Conservation (phyloP, 2,797 vertebrate species). For the Etheostoma perlongum region DNA sequence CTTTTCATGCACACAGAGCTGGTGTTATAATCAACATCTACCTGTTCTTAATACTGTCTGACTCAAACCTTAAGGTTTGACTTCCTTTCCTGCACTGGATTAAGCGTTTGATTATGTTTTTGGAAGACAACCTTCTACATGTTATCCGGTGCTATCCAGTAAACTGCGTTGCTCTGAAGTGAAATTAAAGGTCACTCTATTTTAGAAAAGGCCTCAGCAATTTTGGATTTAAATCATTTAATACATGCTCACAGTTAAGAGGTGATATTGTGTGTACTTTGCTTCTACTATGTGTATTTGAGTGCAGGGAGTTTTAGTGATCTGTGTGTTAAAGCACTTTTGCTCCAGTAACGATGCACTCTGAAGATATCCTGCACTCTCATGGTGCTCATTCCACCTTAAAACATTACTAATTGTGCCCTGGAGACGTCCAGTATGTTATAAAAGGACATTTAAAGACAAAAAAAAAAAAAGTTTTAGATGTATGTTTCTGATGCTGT, state of each 20-base stretch:
- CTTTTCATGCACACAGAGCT: background rate
- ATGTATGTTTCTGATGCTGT: background rate
- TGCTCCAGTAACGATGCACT: no score
- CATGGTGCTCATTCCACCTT: no score
- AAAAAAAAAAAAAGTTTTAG: background rate
- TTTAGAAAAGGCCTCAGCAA: background rate
- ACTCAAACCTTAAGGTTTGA: no score
- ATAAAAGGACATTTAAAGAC: background rate
- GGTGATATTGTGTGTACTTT: background rate
- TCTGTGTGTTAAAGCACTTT: no score
- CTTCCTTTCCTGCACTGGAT: background rate
- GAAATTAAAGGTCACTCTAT: background rate
- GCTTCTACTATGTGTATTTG: no score
- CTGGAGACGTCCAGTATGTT: no score
- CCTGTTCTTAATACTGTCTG: no score
- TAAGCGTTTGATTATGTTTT: background rate
- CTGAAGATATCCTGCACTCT: no score
- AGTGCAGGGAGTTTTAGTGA: no score
- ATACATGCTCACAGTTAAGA: background rate
- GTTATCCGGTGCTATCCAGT: background rate
- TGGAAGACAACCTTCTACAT: background rate
- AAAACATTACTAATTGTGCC: no score
- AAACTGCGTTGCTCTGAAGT: background rate
- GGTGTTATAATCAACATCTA: conserved; percentile 1
- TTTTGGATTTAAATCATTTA: background rate